Evolutionary conservation across 1,140 invertebrate species (phyloP), one percentile per base, ranked within the genome.

Genomic region (Olivierus martensii): DNA sequence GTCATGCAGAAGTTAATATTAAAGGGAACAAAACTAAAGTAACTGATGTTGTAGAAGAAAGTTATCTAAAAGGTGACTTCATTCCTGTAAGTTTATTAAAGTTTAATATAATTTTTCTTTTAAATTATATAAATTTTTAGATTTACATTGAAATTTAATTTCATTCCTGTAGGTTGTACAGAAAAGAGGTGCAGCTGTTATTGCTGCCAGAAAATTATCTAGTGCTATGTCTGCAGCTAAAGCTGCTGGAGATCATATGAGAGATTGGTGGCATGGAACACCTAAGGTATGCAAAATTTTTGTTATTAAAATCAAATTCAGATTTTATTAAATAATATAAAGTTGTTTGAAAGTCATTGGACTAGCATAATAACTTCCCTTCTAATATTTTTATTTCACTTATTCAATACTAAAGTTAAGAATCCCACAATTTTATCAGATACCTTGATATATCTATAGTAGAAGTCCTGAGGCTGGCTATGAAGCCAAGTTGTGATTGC

Each of bases 211-310:
- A 46, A 98, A 98, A 72, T 84, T 99, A 78, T 97, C 92, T 3
- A 97, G 93, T 14, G 96, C 96, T 7, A 92, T 99, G 86, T 98
- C 93, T 37, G 79, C 77, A 41, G 95, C 96, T 12, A 99, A 99
- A 72, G 96, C 96, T 36, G 94, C 94, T 46, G 86, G 83, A 63
- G 95, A 99, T 72, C 94, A 99, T 65, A 94, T 99, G 84, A 79
- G 79, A 58, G 90, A 95, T 69, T 91, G 90, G 85, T 97, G 87
- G 82, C 72, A 79, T 60, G 90, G 93, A 47, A 95, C 91, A 37
- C 69, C 77, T 19, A 81, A 59, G 46, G 51, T 56, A 47, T 15
- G 1, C 28, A 38, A 42, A 36, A 15, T 50, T 55, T 38, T 28
- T 38, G 7, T 38, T 28, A 28, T 11, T 1, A 17, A 53, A 14